These are phyloP conservation scores for Cydia fagiglandana DNA, from an alignment of 1,140 invertebrate genomes.

Conservation along the genomic window DNA sequence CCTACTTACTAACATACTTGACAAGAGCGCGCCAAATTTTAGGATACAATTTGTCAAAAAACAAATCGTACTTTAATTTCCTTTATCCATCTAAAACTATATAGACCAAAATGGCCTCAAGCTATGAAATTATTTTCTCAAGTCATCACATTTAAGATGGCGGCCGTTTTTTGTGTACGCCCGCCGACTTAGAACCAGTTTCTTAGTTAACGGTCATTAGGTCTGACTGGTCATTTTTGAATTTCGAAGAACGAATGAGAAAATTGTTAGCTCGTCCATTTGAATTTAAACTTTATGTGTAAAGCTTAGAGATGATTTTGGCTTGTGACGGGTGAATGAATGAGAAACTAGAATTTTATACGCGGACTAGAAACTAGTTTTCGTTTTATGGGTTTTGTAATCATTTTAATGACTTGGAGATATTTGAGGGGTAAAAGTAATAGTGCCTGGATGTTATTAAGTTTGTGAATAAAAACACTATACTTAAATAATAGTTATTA, in stretches of 20 bases:
- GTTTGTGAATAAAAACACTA: background rate
- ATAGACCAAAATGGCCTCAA: conserved; percentile 10
- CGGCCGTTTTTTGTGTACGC: conserved; percentile 61
- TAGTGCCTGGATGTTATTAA: background rate
- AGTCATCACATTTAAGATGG: conserved; percentile 61
- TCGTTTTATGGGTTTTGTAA: conserved; percentile 13
- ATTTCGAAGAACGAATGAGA: conserved; percentile 42
- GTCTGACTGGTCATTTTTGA: conserved; percentile 61
- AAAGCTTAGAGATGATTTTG: conserved; percentile 33
- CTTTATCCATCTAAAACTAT: background rate
- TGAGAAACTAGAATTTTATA: conserved; percentile 17
- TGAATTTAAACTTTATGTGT: conserved; percentile 35
- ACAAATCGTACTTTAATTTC: background rate
- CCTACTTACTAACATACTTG: too few relatives aligned
- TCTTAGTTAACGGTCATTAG: conserved; percentile 72
- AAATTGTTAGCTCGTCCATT: conserved; percentile 33
- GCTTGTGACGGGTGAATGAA: background rate
- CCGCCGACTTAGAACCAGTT: conserved; percentile 65
- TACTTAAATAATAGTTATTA: too few relatives aligned
- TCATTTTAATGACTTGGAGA: conserved; percentile 12
- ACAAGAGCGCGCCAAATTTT: too few relatives aligned
- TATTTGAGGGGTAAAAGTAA: conserved; percentile 2
- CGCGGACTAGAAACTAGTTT: conserved; percentile 11
- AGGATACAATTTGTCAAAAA: too few relatives aligned
- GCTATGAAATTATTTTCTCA: background rate